These are phyloP conservation scores for Drosophila erecta DNA, from an alignment of 1,140 invertebrate species.

Conservation along the genomic window DNA sequence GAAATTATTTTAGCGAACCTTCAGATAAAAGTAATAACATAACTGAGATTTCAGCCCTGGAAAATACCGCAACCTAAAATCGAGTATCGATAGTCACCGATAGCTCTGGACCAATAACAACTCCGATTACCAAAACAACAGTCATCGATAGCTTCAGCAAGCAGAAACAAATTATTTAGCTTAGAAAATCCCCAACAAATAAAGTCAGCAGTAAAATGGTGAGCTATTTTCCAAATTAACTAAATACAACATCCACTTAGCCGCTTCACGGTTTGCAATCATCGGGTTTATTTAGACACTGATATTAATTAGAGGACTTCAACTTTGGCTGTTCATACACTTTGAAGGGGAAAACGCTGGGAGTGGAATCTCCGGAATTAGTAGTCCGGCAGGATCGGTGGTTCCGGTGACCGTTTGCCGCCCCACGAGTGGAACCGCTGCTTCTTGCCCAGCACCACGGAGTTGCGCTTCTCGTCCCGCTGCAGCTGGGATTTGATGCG, in stretches of 20 bases:
- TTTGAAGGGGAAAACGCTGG: conserved; percentile 39
- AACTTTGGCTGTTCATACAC: conserved; percentile 65
- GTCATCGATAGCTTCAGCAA: neutral
- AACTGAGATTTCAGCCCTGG: too few species aligned
- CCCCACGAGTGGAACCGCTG: conserved; percentile 84
- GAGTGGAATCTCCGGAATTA: conserved; percentile 9
- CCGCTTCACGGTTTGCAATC: conserved; percentile 34
- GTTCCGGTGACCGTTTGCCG: conserved; percentile 74
- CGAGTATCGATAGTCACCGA: too few species aligned
- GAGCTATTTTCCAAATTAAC: neutral
- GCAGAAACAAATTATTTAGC: conserved; percentile 9
- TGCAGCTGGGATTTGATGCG: conserved; percentile 69
- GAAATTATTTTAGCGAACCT: too few species aligned
- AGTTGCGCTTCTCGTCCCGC: conserved; percentile 78
- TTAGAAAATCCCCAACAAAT: conserved; percentile 6
- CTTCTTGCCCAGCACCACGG: conserved; percentile 81
- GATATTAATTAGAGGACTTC: conserved; percentile 47
- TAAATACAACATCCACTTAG: neutral
- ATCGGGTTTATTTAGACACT: conserved; percentile 67
- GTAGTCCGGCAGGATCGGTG: conserved; percentile 35
- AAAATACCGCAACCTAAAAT: too few species aligned
- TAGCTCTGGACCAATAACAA: too few species aligned
- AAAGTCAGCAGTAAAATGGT: conserved; percentile 15
- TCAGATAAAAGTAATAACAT: too few species aligned
- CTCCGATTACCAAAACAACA: too few species aligned